Percentiles rank a stretch among this genome's conserved stretches.
phyloP scores from a whole-genome alignment of 1,140 invertebrate genomes.

The Vollenhovia emeryi region DNA sequence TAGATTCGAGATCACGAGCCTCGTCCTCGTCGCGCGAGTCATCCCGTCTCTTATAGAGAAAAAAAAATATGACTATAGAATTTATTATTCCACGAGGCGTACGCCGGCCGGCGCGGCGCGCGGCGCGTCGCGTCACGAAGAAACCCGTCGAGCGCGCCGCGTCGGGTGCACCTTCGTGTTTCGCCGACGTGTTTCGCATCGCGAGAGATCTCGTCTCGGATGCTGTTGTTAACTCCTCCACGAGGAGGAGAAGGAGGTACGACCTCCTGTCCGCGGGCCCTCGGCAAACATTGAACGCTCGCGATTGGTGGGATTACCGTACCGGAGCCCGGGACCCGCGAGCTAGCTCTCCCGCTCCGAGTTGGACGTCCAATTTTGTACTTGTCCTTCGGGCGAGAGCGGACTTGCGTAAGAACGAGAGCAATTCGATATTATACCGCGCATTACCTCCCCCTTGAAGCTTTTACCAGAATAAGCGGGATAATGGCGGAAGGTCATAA shows the following conservation, averaged over 20 bases:
- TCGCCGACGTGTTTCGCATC: slow-evolving; percentile 43
- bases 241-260: background rate
- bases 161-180: slow-evolving; percentile 23
- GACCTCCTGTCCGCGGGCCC: slow-evolving; percentile 32
- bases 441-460: background rate
- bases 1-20: slow-evolving; percentile 41
- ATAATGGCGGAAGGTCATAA: slow-evolving; percentile 4
- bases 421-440: slow-evolving; percentile 8
- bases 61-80: slow-evolving; percentile 20
- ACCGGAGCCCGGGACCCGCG: background rate
- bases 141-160: slow-evolving; percentile 1
- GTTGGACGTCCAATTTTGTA: slow-evolving; percentile 26
- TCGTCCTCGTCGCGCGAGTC: background rate
- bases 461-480: background rate
- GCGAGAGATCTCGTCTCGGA: slow-evolving; percentile 34
- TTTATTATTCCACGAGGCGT: slow-evolving; percentile 36
- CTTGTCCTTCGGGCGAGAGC: slow-evolving; percentile 26
- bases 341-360: background rate
- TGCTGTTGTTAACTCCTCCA: slow-evolving; percentile 27
- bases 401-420: slow-evolving; percentile 16
- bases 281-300: slow-evolving; percentile 35
- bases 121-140: slow-evolving; percentile 33
- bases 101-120: background rate
- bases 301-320: slow-evolving; percentile 24
- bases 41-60: background rate